Percentiles rank a stretch among this genome's conserved stretches.
phyloP scores from a whole-genome alignment of 2,797 vertebrate genomes.

The Malacoctenus gilli region DNA sequence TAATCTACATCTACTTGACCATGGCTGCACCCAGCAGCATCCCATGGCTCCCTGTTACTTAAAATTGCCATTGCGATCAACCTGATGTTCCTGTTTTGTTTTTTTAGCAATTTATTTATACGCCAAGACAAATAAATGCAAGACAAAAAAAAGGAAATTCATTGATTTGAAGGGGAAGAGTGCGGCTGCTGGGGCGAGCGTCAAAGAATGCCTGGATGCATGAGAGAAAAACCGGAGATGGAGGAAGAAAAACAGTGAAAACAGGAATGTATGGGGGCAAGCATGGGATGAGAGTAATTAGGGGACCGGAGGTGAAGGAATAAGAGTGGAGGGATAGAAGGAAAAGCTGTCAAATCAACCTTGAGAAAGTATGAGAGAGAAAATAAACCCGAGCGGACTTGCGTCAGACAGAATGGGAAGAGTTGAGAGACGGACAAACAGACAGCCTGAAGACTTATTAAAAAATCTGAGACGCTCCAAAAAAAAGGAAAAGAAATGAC shows the following conservation, averaged over 20 bases:
- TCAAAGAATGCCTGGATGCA: slow-evolving; percentile 26
- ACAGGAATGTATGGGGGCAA: slow-evolving; percentile 62
- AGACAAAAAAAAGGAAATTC: too few species aligned
- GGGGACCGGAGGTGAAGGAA: slow-evolving; percentile 66
- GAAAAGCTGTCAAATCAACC: slow-evolving; percentile 68
- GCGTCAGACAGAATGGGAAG: slow-evolving; percentile 49
- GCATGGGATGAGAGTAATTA: slow-evolving; percentile 62
- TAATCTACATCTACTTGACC: slow-evolving; percentile 62
- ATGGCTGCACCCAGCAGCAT: slow-evolving; percentile 35
- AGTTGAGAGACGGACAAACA: slow-evolving; percentile 53
- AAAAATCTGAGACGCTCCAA: slow-evolving; percentile 43
- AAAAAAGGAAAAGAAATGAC: too few species aligned
- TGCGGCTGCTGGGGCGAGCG: slow-evolving; percentile 5
- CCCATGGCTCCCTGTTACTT: slow-evolving; percentile 56
- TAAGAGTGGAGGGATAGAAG: slow-evolving; percentile 55
- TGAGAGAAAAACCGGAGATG: slow-evolving; percentile 37
- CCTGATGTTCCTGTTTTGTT: slow-evolving; percentile 48
- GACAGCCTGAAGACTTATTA: slow-evolving; percentile 37
- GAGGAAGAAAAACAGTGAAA: slow-evolving; percentile 38
- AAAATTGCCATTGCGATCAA: slow-evolving; percentile 57
- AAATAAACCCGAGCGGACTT: slow-evolving; percentile 69
- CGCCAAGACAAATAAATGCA: slow-evolving; percentile 70
- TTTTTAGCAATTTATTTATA: slow-evolving; percentile 74
- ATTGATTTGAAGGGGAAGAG: slow-evolving; percentile 53
- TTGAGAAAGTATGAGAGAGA: slow-evolving; percentile 73